These are phyloP conservation scores for Ectropis grisescens DNA, from an alignment of 1,140 invertebrate genomes.

Conservation along the genomic window DNA sequence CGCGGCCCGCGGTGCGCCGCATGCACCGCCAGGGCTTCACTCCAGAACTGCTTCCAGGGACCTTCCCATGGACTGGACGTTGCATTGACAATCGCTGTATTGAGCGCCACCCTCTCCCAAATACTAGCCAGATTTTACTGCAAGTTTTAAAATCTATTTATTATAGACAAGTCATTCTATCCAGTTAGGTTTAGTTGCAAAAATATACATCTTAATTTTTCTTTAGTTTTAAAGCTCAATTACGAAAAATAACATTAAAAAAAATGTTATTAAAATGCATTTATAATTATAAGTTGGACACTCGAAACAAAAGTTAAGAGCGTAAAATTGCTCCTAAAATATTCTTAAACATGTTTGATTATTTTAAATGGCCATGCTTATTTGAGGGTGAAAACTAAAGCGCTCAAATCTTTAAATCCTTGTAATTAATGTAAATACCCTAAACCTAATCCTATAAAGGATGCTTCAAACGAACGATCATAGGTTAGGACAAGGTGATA, in stretches of 20 bases:
- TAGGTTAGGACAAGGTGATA: constrained; percentile 62
- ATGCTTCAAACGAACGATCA: constrained; percentile 47
- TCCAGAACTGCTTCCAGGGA: constrained; percentile 53
- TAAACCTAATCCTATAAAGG: constrained; percentile 32
- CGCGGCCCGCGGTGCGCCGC: constrained; percentile 58
- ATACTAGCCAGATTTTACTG: background rate
- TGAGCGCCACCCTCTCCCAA: constrained; percentile 37
- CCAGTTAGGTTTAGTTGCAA: no score
- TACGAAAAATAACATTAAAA: no score
- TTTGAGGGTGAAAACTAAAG: constrained; percentile 21
- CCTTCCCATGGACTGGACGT: constrained; percentile 60
- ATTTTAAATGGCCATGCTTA: no score
- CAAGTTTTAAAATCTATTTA: no score
- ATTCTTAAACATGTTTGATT: no score
- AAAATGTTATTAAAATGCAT: no score
- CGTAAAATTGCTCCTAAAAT: no score
- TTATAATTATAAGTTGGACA: no score
- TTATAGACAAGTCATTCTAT: no score
- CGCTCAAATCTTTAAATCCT: constrained; percentile 28
- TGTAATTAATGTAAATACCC: constrained; percentile 59
- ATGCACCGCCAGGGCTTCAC: constrained; percentile 50
- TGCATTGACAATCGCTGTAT: constrained; percentile 66
- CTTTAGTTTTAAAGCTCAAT: no score
- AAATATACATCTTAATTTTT: no score
- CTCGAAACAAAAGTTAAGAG: no score